Evolutionary conservation across 2,888 invertebrate species (phyloP), one percentile per base, ranked within the genome.

Genomic region (Branchellion lobata): DNA sequence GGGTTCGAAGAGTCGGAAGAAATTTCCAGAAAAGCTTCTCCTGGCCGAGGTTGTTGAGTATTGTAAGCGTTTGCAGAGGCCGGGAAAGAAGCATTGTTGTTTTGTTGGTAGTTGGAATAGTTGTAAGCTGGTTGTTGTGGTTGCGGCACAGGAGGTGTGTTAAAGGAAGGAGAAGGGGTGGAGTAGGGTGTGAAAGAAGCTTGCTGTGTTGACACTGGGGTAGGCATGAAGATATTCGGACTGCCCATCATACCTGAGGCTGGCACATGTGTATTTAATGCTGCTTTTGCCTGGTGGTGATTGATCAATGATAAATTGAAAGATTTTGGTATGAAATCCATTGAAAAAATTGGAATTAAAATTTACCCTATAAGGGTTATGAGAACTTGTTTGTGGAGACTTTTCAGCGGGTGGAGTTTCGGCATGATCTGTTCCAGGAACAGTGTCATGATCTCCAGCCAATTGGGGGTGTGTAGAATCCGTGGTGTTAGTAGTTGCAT

Each of bases 11-110:
- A 24, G 27, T 47, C 73, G 5, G 47, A 31, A 1, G 78, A 34
- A 34, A 80, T 75, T 18, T 75, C 65, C 33, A 68, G 51, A 31
- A 78, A 78, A 14, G 69, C 61, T 21, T 47, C 69, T 21, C 71
- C 69, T n/a, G 24, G 5, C 51, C 24, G 71, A 21, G 51, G 31
- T 57, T 69, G n/a, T 31, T 33, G 47, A n/a, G 29, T 18, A 36
- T 40, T 72, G 72, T 29, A 24, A 36, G 47, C 36, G 24, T 34
- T 73, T n/a, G n/a, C n/a, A n/a, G n/a, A n/a, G 73, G 14, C 27
- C 24, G 73, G 36, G 40, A 65, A 8, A 21, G 3, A 5, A 21
- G 5, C 21, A 29, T 69, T 69, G 69, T 34, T 69, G 14, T 69
- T 18, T 31, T 69, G 69, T 18, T 69, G 69, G 69, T 33, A 69